These are phyloP conservation scores for Plestiodon gilberti DNA, from an alignment of 2,113 vertebrate species.

Conservation along the genomic window DNA sequence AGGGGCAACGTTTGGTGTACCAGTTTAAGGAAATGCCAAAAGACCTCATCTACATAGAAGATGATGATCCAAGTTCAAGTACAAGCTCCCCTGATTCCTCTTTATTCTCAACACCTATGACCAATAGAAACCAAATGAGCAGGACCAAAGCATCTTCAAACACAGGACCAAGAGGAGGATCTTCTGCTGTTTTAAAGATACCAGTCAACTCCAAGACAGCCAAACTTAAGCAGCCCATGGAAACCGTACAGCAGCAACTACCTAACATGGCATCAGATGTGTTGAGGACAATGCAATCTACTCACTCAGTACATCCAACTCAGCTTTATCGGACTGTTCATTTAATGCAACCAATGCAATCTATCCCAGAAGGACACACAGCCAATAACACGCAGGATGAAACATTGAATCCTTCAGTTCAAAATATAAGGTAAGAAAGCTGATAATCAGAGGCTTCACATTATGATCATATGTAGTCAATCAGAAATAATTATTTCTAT, in stretches of 20 bases:
- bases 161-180: slow-evolving; percentile 69
- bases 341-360: slow-evolving; percentile 85
- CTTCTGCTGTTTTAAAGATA: slow-evolving; percentile 73
- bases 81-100: slow-evolving; percentile 77
- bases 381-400: slow-evolving; percentile 72
- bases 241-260: slow-evolving; percentile 84
- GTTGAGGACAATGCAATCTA: slow-evolving; percentile 87
- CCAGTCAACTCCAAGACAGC: slow-evolving; percentile 74
- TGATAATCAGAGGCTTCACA: not conserved
- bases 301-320: slow-evolving; percentile 79
- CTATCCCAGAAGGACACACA: slow-evolving; percentile 80
- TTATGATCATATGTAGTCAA: not conserved
- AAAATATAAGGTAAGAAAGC: slow-evolving; percentile 75
- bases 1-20: slow-evolving; percentile 96
- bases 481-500: not conserved
- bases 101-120: slow-evolving; percentile 68
- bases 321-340: slow-evolving; percentile 34
- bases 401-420: slow-evolving; percentile 65
- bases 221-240: slow-evolving; percentile 77
- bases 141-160: slow-evolving; percentile 73
- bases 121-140: slow-evolving; percentile 72
- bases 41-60: slow-evolving; percentile 92
- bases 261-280: slow-evolving; percentile 86
- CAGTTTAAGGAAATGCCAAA: slow-evolving; percentile 98
- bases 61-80: slow-evolving; percentile 84